These are phyloP conservation scores for Pemphigus obesinymphae DNA, from an alignment of 1,140 invertebrate species.

Conservation along the genomic window DNA sequence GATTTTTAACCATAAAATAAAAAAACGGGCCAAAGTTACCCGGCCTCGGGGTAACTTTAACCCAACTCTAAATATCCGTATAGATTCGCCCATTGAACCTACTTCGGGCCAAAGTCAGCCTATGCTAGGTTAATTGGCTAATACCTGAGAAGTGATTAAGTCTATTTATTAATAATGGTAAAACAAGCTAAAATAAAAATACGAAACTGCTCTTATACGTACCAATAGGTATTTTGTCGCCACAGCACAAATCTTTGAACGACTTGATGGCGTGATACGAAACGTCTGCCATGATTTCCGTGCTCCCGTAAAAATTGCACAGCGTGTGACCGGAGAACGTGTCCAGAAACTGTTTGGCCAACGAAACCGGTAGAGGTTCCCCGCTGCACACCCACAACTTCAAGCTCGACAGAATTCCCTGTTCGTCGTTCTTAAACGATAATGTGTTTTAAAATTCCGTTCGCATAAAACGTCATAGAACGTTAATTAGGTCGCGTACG, in stretches of 20 bases:
- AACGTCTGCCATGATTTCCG: slow-evolving; percentile 80
- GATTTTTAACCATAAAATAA: no score
- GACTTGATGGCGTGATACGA: slow-evolving; percentile 59
- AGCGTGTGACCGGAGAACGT: slow-evolving; percentile 61
- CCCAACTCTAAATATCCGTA: no score
- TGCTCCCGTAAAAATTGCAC: slow-evolving; percentile 85
- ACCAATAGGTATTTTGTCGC: slow-evolving; percentile 76
- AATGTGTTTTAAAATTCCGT: neutral
- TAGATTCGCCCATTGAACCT: no score
- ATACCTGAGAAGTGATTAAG: no score
- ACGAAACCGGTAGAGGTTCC: slow-evolving; percentile 63
- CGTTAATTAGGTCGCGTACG: no score
- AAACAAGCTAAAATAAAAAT: no score
- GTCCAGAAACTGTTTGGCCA: slow-evolving; percentile 68
- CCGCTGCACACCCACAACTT: slow-evolving; percentile 79
- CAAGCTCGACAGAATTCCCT: slow-evolving; percentile 54
- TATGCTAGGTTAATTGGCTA: no score
- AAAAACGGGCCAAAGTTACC: no score
- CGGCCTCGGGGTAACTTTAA: no score
- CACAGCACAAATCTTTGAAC: slow-evolving; percentile 57
- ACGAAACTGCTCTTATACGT: no score
- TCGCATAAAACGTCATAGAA: neutral
- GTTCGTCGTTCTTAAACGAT: slow-evolving; percentile 20
- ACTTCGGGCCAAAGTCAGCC: no score
- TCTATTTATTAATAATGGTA: no score